A percentile compares a stretch with the other conserved stretches of the same genome.
Evolutionary conservation across 2,888 invertebrate species (phyloP).

Genomic region (Eudemis profundana): DNA sequence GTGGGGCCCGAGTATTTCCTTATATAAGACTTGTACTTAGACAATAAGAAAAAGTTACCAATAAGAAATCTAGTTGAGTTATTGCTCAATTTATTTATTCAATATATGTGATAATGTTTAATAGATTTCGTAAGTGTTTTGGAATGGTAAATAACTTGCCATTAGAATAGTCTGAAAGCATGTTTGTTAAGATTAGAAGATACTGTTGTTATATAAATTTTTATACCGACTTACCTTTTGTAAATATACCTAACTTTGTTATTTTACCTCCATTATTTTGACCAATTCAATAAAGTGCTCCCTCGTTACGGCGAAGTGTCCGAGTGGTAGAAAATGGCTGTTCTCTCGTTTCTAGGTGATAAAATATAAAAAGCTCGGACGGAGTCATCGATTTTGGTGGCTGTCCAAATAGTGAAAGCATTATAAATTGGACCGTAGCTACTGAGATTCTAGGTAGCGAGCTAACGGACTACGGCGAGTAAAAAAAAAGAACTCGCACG

Average conservation of each 20-base stretch:
- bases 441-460: constrained; percentile 13
- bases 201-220: constrained; percentile 11
- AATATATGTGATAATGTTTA: constrained; percentile 44
- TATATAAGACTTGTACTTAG: constrained; percentile 54
- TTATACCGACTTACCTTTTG: constrained; percentile 4
- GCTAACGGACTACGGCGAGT: background rate
- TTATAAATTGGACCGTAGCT: constrained; percentile 53
- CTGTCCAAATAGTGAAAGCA: constrained; percentile 67
- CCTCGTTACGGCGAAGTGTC: constrained; percentile 30
- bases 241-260: constrained; percentile 25
- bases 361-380: constrained; percentile 48
- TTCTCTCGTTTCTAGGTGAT: constrained; percentile 39
- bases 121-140: constrained; percentile 15
- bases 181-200: background rate
- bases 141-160: constrained; percentile 29
- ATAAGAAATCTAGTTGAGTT: constrained; percentile 30
- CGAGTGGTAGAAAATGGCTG: constrained; percentile 23
- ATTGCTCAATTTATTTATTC: constrained; percentile 63
- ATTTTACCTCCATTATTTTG: background rate
- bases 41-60: constrained; percentile 33
- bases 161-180: constrained; percentile 12
- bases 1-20: constrained; percentile 91
- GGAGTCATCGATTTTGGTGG: constrained; percentile 52
- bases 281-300: constrained; percentile 22
- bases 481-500: background rate